Conservation (phyloP, 2,113 vertebrate species). For the Podiceps cristatus region DNA sequence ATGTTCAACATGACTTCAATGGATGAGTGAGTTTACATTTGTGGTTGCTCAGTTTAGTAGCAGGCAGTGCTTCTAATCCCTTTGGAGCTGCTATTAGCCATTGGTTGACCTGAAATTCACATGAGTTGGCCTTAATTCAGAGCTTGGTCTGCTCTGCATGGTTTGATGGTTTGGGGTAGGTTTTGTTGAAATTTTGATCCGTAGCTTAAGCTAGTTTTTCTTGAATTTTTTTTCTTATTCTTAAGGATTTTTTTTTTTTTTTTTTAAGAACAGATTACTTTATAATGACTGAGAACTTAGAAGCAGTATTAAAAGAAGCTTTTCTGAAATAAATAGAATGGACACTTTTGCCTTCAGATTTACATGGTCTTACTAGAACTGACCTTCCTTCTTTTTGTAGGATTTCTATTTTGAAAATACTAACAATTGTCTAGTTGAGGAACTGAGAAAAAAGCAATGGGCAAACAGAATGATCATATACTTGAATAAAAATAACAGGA, state of each 20-base stretch:
- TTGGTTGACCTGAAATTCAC: slow-evolving; percentile 74
- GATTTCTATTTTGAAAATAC: not conserved
- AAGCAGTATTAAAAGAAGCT: not conserved
- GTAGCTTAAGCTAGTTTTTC: not conserved
- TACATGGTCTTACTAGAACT: not conserved
- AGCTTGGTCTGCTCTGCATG: slow-evolving; percentile 22
- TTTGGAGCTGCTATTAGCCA: slow-evolving; percentile 74
- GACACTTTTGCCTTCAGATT: not conserved
- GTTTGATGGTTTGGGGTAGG: not conserved
- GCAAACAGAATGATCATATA: not conserved
- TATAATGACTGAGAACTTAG: not conserved
- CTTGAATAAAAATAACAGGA: not conserved
- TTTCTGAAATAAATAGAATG: not conserved
- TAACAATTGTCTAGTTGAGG: not conserved
- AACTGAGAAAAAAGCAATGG: not conserved
- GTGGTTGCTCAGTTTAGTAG: slow-evolving; percentile 69
- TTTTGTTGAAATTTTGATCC: not conserved
- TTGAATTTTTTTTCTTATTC: not conserved
- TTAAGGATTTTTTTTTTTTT: not conserved
- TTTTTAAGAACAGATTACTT: not conserved
- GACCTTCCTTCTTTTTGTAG: not conserved
- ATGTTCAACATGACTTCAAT: slow-evolving; percentile 75
- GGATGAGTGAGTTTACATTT: slow-evolving; percentile 75
- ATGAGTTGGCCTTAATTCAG: slow-evolving; percentile 61
- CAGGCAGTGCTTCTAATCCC: slow-evolving; percentile 66